Evolutionary conservation across 2,113 vertebrate species (phyloP).

Genomic region (Corythornis cristatus): DNA sequence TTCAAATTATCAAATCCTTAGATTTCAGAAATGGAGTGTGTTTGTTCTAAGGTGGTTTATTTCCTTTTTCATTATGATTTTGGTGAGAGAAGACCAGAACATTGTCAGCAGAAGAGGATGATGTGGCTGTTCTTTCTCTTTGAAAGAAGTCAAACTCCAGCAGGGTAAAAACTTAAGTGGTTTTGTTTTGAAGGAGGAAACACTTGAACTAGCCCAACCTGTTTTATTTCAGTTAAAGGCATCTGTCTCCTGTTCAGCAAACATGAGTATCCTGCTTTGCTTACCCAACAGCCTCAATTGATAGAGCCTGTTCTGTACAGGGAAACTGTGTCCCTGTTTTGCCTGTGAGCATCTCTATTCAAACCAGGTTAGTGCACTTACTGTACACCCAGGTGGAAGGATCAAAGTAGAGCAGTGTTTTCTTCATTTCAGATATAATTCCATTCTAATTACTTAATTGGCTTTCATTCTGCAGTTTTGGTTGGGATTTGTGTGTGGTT

Average conservation of each 20-base stretch:
- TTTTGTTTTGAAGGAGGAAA: background rate
- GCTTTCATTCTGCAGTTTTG: background rate
- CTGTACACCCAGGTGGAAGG: background rate
- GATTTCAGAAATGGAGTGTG: background rate
- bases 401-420: background rate
- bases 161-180: background rate
- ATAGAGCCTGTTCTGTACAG: background rate
- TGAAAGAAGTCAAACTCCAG: background rate
- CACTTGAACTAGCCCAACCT: background rate
- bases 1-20: background rate
- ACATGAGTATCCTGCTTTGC: background rate
- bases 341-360: background rate
- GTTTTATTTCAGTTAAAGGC: background rate
- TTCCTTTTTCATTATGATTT: background rate
- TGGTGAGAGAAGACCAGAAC: background rate
- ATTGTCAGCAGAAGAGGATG: background rate
- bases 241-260: background rate
- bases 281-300: background rate
- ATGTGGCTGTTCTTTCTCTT: background rate
- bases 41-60: background rate
- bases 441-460: background rate
- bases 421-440: background rate
- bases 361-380: background rate
- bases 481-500: background rate
- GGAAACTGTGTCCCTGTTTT: background rate